Conservation (phyloP, 2,113 vertebrate genomes). For the Furnarius figulus region DNA sequence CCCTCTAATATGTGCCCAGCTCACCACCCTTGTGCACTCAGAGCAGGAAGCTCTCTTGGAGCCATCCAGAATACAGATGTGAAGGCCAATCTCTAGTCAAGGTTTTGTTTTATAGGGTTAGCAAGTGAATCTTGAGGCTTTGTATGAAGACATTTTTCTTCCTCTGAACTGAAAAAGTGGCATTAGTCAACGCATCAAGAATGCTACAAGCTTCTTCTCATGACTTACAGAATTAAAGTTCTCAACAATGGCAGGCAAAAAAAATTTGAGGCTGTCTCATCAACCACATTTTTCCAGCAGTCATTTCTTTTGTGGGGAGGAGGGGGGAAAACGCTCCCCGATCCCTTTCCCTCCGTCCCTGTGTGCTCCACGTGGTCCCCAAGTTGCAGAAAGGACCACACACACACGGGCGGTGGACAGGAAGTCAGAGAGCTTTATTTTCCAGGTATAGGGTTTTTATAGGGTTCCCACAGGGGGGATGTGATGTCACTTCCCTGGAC, state of each 20-base stretch:
- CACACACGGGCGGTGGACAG: no score
- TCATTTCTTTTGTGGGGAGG: no score
- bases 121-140: neutral
- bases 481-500: no score
- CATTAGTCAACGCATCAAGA: neutral
- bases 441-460: no score
- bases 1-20: fast-evolving
- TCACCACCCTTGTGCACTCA: fast-evolving
- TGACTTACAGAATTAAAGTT: neutral
- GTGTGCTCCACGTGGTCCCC: no score
- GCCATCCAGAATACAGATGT: neutral
- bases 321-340: no score
- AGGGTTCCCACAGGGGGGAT: no score
- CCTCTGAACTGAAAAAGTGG: neutral
- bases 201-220: neutral
- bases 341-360: no score
- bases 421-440: no score
- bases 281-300: no score
- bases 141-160: neutral
- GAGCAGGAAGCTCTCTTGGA: neutral
- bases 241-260: neutral
- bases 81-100: neutral
- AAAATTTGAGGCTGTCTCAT: neutral
- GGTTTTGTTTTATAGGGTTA: neutral
- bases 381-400: no score